Percentiles rank a stretch among this genome's conserved stretches.
These are phyloP conservation scores for Ganaspis sp. DNA, from an alignment of 1,140 invertebrate species.

Conservation along the genomic window DNA sequence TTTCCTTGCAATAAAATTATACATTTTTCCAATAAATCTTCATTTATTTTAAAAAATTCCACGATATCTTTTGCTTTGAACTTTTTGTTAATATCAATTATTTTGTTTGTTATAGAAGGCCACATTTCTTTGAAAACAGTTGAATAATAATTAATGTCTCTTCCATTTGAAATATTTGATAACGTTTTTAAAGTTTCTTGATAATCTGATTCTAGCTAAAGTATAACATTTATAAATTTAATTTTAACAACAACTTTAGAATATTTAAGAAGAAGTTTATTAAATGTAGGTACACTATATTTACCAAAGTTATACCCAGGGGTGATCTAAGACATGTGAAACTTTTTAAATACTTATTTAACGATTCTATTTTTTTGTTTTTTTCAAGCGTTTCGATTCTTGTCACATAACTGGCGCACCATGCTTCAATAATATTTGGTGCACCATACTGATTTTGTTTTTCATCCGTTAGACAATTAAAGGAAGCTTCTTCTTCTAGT, in stretches of 20 bases:
- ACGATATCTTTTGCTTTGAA: too few species aligned
- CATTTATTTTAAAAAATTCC: too few species aligned
- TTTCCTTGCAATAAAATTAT: too few species aligned
- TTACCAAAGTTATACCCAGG: conserved; percentile 37
- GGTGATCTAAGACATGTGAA: conserved; percentile 33
- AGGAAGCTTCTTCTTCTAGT: neutral
- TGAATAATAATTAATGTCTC: neutral
- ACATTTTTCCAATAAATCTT: too few species aligned
- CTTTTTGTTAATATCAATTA: too few species aligned
- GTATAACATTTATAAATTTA: neutral
- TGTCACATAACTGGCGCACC: neutral
- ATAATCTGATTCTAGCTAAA: conserved; percentile 38
- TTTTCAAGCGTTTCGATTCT: conserved; percentile 3
- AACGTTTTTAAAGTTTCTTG: conserved; percentile 14
- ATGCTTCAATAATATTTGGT: neutral
- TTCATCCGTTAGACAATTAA: neutral
- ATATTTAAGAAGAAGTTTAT: conserved; percentile 1
- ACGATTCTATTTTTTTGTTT: conserved; percentile 28
- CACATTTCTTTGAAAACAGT: conserved; percentile 3
- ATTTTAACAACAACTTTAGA: neutral
- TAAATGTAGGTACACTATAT: conserved; percentile 19
- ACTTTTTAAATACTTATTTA: conserved; percentile 39
- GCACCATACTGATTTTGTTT: neutral
- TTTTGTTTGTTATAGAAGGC: too few species aligned
- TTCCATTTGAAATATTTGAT: neutral